Conservation (phyloP, 2,113 vertebrate species). For the Caranx melampygus region DNA sequence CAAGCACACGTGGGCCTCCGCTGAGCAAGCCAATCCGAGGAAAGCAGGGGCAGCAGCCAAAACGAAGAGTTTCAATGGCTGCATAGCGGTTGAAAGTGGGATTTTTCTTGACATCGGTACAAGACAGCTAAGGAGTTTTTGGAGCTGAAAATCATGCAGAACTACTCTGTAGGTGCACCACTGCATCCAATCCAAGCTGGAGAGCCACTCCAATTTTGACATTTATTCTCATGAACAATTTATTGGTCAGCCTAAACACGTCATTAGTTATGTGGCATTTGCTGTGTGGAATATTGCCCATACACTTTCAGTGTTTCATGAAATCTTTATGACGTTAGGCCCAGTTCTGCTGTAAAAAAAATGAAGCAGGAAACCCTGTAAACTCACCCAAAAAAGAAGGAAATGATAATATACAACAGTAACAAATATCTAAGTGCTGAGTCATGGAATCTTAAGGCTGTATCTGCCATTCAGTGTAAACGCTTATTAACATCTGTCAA, state of each 20-base stretch:
- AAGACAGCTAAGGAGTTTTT: too few relatives aligned
- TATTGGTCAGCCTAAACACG: neutral
- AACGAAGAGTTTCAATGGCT: too few relatives aligned
- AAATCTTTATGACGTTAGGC: neutral
- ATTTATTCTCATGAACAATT: neutral
- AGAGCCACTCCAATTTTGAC: neutral
- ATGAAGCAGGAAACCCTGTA: neutral
- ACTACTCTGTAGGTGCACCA: too few relatives aligned
- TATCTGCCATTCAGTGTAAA: neutral
- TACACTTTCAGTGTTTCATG: neutral
- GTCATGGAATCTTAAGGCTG: neutral
- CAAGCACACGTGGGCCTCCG: too few relatives aligned
- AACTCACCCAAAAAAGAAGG: neutral
- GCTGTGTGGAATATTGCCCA: neutral
- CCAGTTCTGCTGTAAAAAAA: neutral
- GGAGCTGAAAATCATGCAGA: too few relatives aligned
- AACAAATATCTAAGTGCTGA: neutral
- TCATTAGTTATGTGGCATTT: neutral
- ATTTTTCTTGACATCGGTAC: too few relatives aligned
- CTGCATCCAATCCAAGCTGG: neutral
- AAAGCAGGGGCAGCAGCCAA: too few relatives aligned
- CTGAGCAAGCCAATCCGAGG: too few relatives aligned
- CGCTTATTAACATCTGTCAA: neutral
- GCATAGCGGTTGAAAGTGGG: too few relatives aligned
- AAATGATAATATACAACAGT: neutral